Evolutionary conservation across 2,797 vertebrate genomes (phyloP).

Genomic region (Galagoides demidoff): DNA sequence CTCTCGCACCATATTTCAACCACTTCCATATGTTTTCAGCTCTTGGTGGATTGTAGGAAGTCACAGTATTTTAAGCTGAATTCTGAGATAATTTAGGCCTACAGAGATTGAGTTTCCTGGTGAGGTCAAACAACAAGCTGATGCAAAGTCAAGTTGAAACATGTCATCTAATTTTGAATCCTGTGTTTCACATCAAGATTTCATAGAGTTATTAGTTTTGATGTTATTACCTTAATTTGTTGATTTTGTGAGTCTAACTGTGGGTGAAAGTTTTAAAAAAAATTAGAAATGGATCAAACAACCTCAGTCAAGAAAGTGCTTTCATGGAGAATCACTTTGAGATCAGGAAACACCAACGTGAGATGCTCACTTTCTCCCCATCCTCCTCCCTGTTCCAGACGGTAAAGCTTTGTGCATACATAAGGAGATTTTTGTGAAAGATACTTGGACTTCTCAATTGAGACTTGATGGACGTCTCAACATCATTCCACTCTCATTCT

Average conservation of each 20-base stretch:
- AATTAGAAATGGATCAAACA: neutral
- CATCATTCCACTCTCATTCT: neutral
- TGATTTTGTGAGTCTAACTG: neutral
- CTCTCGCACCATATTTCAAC: neutral
- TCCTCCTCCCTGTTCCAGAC: neutral
- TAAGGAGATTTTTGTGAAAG: neutral
- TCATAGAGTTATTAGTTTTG: neutral
- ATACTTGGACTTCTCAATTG: neutral
- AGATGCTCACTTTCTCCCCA: neutral
- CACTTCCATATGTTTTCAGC: neutral
- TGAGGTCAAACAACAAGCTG: neutral
- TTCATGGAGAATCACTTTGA: neutral
- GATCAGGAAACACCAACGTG: neutral
- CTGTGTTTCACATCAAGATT: neutral
- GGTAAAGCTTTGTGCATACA: neutral
- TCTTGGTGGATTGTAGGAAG: neutral
- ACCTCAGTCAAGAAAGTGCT: neutral
- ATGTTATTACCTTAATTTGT: neutral
- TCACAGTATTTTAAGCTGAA: neutral
- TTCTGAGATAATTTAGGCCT: neutral
- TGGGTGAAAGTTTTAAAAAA: neutral
- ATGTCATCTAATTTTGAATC: neutral
- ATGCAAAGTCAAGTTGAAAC: neutral
- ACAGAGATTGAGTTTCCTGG: neutral
- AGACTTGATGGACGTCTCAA: too few relatives aligned